Base-by-base conservation (phyloP, 2,797 vertebrate species). In the Enteromius anoplus region DNA sequence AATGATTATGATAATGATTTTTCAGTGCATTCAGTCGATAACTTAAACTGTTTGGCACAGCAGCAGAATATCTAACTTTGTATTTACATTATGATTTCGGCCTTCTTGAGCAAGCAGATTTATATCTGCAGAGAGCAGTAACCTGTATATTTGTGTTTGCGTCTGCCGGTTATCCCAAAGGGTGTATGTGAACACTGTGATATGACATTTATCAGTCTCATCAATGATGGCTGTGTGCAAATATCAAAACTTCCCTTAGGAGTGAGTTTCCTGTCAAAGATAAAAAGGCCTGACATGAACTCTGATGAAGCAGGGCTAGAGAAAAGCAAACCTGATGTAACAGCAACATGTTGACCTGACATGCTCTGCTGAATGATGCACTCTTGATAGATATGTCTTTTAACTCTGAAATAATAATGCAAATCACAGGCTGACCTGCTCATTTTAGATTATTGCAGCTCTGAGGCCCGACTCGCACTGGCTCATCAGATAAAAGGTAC, bases 151-250 rank as follows among this genome's bases (percentile, higher is more conserved):
- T 49, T 84, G 65, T 66, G 26, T 75, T 64, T 11, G 29, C 29
- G 6, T 42, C 66, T 47, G 42, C 79, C 51, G 34, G 72, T 72
- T 53, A 51, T 81, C 65, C 79, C 79, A 71, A 47, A 34, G 75
- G 32, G 32, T 49, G 34, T 55, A 29, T 68, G 64, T 58, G 68
- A 64, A 37, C 60, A 23, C 26, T 75, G 81, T 51, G 60, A 26
- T 65, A 47, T 85, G 73, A 71, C 79, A 77, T 85, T 76, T 77
- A 64, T 85, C 71, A 53, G 51, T 72, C 72, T 83, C 81, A 77
- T 77, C 64, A 66, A 55, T 58, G 70, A 81, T 80, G 66, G 60
- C 11, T 71, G 12, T 64, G 65, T 58, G 64, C 32, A 69, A 62
- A 69, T 65, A 76, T 62, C 32, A 68, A 58, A 75, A 49, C 53